Evolutionary conservation across 1,140 invertebrate genomes (phyloP), one percentile per base, ranked within the genome.

Genomic region (Drosophila cardini): DNA sequence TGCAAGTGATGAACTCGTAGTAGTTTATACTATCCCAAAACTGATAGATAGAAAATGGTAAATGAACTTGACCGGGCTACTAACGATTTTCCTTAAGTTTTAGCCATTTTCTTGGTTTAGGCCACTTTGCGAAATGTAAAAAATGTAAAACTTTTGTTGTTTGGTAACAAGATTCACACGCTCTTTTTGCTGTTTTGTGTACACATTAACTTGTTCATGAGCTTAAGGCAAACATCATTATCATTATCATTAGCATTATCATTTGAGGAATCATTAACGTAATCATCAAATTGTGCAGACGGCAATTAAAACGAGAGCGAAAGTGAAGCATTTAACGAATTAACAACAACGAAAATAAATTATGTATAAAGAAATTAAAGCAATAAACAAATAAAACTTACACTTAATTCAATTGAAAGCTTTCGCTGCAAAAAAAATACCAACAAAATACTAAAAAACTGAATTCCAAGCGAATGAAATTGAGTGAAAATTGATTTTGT

Each of bases 281-380:
- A 36, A 61, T 79, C 76, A 73, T 72, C 74, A 61, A 58, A 32
- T 61, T 72, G 38, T 62, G 65, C 75, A 83, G 80, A 53, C 68
- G 43, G 81, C 81, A 85, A 84, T 84, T 85, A 84, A 85, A 85
- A 77, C 42, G 34, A 53, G 58, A 75, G 77, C 80, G 80, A 82
- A 84, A 84, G 81, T 84, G 69, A 85, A 80, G 72, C 70, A 78
- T 69, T 80, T 74, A 62, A 73, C 68, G 73, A 48, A 61, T 76
- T 11, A 43, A 43, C 42, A 7, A 50, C 34, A 32, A 48, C 26
- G 18, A 32, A 45, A 34, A 40, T 6, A 55, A n/a, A n/a, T n/a
- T n/a, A n/a, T n/a, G n/a, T 57, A 43, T 52, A 57, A 57, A 71
- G 13, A 40, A 77, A 63, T 45, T 72, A 69, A n/a, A 60, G 52